Percentiles rank a stretch among this genome's conserved stretches.
phyloP scores from a whole-genome alignment of 2,797 vertebrate species.

The Myotis planiceps region DNA sequence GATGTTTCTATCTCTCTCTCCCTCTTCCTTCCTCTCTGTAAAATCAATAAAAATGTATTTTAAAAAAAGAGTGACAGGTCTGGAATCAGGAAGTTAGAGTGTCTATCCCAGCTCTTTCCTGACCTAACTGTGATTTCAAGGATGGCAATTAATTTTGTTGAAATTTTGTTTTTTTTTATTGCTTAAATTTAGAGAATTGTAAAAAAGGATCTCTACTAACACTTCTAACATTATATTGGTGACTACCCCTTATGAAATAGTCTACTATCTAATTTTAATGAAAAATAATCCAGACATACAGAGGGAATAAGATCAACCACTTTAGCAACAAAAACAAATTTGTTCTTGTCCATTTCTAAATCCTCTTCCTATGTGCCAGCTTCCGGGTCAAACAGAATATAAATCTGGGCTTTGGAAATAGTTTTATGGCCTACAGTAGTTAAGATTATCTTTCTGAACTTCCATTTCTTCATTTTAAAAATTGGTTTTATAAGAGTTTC shows the following conservation, averaged over 20 bases:
- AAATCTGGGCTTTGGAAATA: neutral
- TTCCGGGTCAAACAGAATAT: neutral
- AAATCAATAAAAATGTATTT: too few relatives aligned
- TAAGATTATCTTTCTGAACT: neutral
- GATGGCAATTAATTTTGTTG: neutral
- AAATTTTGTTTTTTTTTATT: neutral
- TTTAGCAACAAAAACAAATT: neutral
- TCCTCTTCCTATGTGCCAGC: neutral
- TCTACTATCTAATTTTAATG: neutral
- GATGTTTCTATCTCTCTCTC: too few relatives aligned
- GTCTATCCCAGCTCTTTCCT: neutral
- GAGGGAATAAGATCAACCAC: neutral
- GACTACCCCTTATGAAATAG: neutral
- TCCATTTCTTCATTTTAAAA: neutral
- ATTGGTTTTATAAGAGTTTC: neutral
- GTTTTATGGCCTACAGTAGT: neutral
- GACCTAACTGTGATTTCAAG: neutral
- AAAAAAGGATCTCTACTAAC: neutral
- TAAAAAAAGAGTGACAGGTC: too few relatives aligned
- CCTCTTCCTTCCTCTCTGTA: too few relatives aligned
- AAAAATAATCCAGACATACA: neutral
- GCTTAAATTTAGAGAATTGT: neutral
- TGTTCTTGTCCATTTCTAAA: neutral
- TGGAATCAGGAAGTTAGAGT: neutral
- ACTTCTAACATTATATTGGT: neutral